Evolutionary conservation across 2,113 vertebrate species (phyloP), one percentile per base, ranked within the genome.

Genomic region (Harpagus bidentatus): DNA sequence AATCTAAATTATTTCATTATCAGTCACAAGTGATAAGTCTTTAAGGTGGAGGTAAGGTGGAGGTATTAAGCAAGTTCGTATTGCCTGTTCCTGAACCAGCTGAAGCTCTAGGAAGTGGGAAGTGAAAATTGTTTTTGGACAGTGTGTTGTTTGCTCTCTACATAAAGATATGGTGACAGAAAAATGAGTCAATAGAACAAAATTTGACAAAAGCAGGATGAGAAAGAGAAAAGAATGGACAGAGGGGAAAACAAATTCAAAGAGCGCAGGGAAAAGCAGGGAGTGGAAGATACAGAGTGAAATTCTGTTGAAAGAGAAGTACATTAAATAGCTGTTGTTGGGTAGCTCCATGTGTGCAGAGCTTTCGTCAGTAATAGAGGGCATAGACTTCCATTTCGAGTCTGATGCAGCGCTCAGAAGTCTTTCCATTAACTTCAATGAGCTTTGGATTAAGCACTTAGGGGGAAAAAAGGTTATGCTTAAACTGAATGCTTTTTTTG

Each of bases 321-420:
- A 20, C 22, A 40, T 76, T 65, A 65, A 88, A 40, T 59, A 78
- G 45, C 40, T 84, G 77, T 67, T 1, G 0, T 65, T 88, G 52
- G n/a, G 26, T 29, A 82, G 69, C 36, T 89, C 65, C 86, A 18
- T 42, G 20, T 70, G 19, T 73, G 32, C 71, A 81, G 76, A 43
- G 11, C 48, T 86, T 96, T 94, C 0, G 0, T 79, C 83, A 48
- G 67, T 95, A 93, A 92, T 40, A 95, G 82, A 92, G 94, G 86
- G 69, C 95, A 89, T 38, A 91, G 86, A 86, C 52, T 90, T 86
- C 36, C 59, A 89, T 90, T 95, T 95, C 73, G 94, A 82, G 76
- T 82, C 40, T 88, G 61, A 63, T 78, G 38, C 36, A 63, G 43
- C n/a, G 58, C 43, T 93, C 56, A 5, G 36, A 92, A 85, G 22